Evolutionary conservation across 2,888 invertebrate genomes (phyloP).

Genomic region (Drosophila glabriapex): DNA sequence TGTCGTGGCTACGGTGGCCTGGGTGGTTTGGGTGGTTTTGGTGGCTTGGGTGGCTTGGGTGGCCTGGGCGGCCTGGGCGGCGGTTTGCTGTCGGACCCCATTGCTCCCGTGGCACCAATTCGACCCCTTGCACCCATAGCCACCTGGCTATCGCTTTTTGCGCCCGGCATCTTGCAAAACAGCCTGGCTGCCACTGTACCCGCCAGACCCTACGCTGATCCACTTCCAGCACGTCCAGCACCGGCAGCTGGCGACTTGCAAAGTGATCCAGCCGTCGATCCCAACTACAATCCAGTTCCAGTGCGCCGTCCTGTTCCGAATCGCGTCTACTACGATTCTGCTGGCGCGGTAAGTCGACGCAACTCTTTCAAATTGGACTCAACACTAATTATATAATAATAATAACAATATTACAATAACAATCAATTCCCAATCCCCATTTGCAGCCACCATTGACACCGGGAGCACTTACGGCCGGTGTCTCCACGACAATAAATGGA

Average conservation of each 20-base stretch:
- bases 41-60: slow-evolving; percentile 18
- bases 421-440: not conserved
- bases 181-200: slow-evolving; percentile 66
- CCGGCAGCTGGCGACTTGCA: slow-evolving; percentile 53
- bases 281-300: slow-evolving; percentile 64
- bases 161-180: slow-evolving; percentile 81
- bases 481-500: slow-evolving; percentile 83
- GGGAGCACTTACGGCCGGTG: slow-evolving; percentile 81
- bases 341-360: slow-evolving; percentile 76
- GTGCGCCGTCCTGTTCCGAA: slow-evolving; percentile 74
- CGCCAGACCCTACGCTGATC: slow-evolving; percentile 46
- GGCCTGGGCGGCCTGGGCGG: slow-evolving; percentile 55
- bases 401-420: not conserved
- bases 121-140: slow-evolving; percentile 72
- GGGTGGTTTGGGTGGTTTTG: slow-evolving; percentile 35
- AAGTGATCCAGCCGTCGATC: slow-evolving; percentile 82
- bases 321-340: slow-evolving; percentile 72
- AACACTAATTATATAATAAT: not conserved
- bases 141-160: slow-evolving; percentile 79
- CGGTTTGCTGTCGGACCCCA: slow-evolving; percentile 73
- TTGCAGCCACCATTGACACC: slow-evolving; percentile 77
- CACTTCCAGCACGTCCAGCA: slow-evolving; percentile 39
- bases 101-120: slow-evolving; percentile 60
- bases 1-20: slow-evolving; percentile 52
- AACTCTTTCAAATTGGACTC: not conserved